Evolutionary conservation across 2,888 invertebrate species (phyloP).

Genomic region (Phytoseiulus persimilis): DNA sequence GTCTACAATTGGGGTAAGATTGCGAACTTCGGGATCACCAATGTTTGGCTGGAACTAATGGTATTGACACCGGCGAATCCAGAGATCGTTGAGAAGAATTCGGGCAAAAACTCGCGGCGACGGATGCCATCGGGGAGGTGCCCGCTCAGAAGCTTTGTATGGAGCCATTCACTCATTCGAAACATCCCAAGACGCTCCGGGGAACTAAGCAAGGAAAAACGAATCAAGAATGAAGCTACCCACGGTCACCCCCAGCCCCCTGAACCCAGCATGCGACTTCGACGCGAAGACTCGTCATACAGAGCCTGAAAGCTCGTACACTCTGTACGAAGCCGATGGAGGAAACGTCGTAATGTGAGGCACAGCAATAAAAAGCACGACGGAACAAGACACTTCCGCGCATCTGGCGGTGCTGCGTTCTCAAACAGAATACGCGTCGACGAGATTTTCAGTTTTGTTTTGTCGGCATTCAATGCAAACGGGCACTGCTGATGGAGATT

Average conservation of each 20-base stretch:
- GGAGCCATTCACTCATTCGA: neutral
- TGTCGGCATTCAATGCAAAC: neutral
- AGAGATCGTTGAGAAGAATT: neutral
- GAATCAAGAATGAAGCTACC: neutral
- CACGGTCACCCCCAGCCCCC: too few relatives aligned
- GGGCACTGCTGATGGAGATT: neutral
- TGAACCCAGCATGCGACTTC: neutral
- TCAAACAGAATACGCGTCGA: neutral
- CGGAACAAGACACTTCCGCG: too few relatives aligned
- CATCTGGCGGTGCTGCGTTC: neutral
- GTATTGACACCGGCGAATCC: too few relatives aligned
- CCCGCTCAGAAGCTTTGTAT: neutral
- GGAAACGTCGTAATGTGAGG: neutral
- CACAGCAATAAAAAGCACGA: neutral
- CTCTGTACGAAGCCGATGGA: neutral
- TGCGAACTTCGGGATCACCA: neutral
- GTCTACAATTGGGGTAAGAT: too few relatives aligned
- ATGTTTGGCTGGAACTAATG: neutral
- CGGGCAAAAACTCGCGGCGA: neutral
- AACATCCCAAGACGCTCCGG: neutral
- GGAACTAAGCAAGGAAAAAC: neutral
- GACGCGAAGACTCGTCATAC: neutral
- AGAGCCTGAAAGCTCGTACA: neutral
- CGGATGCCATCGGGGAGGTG: neutral
- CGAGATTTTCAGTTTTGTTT: neutral